A percentile compares a stretch with the other conserved stretches of the same genome.
Conservation (phyloP, 2,797 vertebrate genomes). For the Notoglanidium macrostoma region DNA sequence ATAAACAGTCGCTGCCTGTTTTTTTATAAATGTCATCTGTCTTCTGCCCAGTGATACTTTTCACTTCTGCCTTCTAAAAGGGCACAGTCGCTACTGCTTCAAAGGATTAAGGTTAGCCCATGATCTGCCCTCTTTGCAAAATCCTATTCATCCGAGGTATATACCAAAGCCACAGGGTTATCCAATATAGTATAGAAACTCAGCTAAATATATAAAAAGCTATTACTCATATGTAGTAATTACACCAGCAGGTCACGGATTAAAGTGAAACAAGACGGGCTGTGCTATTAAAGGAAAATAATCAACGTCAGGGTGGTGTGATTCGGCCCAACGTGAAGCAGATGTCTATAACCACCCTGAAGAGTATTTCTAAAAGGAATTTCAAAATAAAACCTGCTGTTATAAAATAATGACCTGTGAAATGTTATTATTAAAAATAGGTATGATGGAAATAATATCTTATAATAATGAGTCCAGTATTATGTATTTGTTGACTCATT, state of each 20-base stretch:
- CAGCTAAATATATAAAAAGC: neutral
- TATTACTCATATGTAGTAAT: neutral
- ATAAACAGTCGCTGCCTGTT: slow-evolving; percentile 36
- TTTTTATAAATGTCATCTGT: slow-evolving; percentile 36
- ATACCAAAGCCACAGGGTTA: neutral
- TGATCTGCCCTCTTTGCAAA: neutral
- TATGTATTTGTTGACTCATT: neutral
- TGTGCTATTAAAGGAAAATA: neutral
- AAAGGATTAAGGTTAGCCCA: slow-evolving; percentile 14
- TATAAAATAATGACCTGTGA: neutral
- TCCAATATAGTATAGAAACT: neutral
- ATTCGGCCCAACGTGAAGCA: neutral
- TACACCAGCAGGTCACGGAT: neutral
- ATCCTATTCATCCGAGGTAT: neutral
- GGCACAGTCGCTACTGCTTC: slow-evolving; percentile 2
- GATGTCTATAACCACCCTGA: neutral
- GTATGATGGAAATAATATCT: neutral
- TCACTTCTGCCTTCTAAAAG: slow-evolving; percentile 27
- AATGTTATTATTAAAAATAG: neutral
- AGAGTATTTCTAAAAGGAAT: neutral
- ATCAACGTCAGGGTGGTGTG: neutral
- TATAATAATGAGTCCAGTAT: neutral
- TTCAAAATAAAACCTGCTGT: neutral
- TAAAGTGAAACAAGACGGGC: neutral
- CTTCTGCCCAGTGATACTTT: slow-evolving; percentile 26